Evolutionary conservation across 2,113 vertebrate genomes (phyloP).

Genomic region (Benitochromis conjunctus): DNA sequence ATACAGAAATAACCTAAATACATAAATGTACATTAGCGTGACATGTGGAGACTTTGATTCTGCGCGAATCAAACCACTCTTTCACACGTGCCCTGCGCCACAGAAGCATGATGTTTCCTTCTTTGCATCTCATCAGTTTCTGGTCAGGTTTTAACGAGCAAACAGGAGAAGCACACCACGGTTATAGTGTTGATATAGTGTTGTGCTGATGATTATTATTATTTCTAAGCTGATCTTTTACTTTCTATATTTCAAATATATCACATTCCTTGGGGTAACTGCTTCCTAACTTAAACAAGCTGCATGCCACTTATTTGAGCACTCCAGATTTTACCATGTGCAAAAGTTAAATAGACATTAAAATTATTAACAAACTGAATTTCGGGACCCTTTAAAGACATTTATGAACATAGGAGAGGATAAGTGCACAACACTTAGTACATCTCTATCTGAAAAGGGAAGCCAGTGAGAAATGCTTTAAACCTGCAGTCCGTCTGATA

Average conservation of each 20-base stretch:
- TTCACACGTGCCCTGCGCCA: neutral
- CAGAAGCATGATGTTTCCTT: neutral
- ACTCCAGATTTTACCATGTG: neutral
- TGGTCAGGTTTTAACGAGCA: neutral
- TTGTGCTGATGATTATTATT: neutral
- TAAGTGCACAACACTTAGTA: neutral
- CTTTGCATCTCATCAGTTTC: neutral
- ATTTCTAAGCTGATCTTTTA: neutral
- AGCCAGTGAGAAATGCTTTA: neutral
- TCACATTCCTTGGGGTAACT: neutral
- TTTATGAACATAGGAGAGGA: neutral
- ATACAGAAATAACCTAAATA: slow-evolving; percentile 57
- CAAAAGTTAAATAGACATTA: neutral
- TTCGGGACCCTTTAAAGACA: neutral
- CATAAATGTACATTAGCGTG: slow-evolving; percentile 28
- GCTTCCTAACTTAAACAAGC: neutral
- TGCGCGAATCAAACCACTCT: slow-evolving; percentile 22
- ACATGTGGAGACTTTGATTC: slow-evolving; percentile 31
- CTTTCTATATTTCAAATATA: neutral
- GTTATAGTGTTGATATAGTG: neutral
- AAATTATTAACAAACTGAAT: neutral
- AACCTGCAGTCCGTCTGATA: neutral
- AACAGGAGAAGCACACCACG: neutral
- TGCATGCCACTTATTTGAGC: neutral
- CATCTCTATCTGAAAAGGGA: neutral